Conservation (phyloP, 2,888 invertebrate species). For the Pristionchus mayeri region DNA sequence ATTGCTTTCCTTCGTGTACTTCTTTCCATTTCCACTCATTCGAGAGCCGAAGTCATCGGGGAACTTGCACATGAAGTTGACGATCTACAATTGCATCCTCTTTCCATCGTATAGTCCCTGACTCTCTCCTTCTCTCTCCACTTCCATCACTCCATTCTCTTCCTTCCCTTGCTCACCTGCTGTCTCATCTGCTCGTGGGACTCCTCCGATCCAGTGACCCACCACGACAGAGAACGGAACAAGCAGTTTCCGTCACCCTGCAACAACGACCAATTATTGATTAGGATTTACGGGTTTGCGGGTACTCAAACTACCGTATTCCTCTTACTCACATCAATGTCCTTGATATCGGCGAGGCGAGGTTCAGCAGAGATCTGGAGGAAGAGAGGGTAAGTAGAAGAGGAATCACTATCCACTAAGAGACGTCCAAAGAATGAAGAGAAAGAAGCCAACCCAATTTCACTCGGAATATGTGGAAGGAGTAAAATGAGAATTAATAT, state of each 20-base stretch:
- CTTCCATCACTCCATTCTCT: background rate
- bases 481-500: background rate
- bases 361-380: no score
- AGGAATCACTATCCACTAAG: no score
- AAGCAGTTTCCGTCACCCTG: constrained; percentile 48
- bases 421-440: no score
- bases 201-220: background rate
- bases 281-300: no score
- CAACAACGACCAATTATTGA: background rate
- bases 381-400: no score
- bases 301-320: no score
- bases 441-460: no score
- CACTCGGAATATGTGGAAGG: no score
- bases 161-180: background rate
- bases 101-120: background rate
- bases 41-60: background rate
- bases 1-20: background rate
- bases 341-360: no score
- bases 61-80: constrained; percentile 12
- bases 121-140: no score
- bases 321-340: no score
- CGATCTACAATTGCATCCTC: background rate
- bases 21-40: constrained; percentile 37
- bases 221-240: constrained; percentile 42
- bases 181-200: background rate